These are phyloP conservation scores for Gari tellinella DNA, from an alignment of 2,888 invertebrate species.

Conservation along the genomic window DNA sequence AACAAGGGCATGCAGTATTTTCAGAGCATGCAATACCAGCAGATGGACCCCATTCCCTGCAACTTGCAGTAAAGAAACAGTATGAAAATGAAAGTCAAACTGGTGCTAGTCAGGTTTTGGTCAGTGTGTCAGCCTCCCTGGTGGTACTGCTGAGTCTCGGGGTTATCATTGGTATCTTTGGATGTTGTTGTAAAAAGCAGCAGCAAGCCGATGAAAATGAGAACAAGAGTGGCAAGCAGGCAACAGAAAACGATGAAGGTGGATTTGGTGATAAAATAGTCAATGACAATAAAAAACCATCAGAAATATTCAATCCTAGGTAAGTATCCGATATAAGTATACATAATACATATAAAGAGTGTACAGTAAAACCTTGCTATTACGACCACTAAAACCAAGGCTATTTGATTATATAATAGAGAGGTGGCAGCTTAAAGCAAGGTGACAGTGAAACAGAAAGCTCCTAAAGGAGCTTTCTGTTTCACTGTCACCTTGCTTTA, in stretches of 20 bases:
- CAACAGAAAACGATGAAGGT: not conserved
- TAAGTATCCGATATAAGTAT: not conserved
- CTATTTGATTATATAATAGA: too few relatives aligned
- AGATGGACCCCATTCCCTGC: conserved; percentile 7
- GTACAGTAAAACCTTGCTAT: too few relatives aligned
- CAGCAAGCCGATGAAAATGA: conserved; percentile 41
- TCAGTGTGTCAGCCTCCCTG: conserved; percentile 67
- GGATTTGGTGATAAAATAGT: conserved; percentile 15
- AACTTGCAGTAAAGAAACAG: conserved; percentile 36
- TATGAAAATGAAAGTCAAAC: conserved; percentile 82
- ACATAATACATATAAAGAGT: too few relatives aligned
- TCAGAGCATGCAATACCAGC: too few relatives aligned
- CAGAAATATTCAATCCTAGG: conserved; percentile 37
- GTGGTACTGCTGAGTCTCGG: conserved; percentile 72
- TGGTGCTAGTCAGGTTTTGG: conserved; percentile 59
- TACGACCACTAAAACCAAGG: too few relatives aligned
- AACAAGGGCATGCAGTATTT: too few relatives aligned
- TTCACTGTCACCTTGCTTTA: too few relatives aligned
- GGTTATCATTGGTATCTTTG: conserved; percentile 75
- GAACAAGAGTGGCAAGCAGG: conserved; percentile 21
- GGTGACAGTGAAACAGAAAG: too few relatives aligned
- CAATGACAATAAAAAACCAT: conserved; percentile 19
- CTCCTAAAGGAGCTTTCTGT: too few relatives aligned
- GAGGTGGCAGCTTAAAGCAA: too few relatives aligned
- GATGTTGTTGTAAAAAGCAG: conserved; percentile 76